These are phyloP conservation scores for Picathartes gymnocephalus DNA, from an alignment of 2,113 vertebrate genomes.

Conservation along the genomic window DNA sequence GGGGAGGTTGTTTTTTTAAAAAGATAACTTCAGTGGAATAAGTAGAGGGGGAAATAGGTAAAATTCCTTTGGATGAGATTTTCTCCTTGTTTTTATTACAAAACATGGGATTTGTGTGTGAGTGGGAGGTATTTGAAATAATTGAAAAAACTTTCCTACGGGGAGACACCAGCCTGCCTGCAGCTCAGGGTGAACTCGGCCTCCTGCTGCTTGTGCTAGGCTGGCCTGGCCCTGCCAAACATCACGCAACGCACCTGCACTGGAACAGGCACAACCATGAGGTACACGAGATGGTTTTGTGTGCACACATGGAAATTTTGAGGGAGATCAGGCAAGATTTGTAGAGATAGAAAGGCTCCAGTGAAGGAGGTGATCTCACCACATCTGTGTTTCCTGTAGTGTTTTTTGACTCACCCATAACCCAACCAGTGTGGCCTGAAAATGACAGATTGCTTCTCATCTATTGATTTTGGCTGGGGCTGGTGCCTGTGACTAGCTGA, in stretches of 20 bases:
- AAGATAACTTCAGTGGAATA: not conserved
- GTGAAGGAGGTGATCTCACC: conserved; percentile 31
- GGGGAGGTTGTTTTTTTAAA: not conserved
- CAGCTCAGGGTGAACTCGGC: not conserved
- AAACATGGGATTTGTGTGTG: not conserved
- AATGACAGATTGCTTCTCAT: conserved; percentile 15
- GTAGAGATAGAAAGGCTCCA: conserved; percentile 15
- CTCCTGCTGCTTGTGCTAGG: not conserved
- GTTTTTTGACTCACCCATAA: conserved; percentile 21
- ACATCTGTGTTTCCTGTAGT: not conserved
- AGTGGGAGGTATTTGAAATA: conserved; percentile 18
- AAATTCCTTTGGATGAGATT: conserved; percentile 34
- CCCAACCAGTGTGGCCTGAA: not conserved
- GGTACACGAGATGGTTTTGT: not conserved
- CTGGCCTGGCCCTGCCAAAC: not conserved
- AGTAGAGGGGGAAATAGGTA: conserved; percentile 4
- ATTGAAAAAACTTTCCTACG: not conserved
- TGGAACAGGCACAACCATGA: accelerated
- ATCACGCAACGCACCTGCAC: accelerated
- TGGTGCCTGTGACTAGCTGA: not conserved
- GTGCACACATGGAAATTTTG: not conserved
- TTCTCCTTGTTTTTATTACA: conserved; percentile 23
- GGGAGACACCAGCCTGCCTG: not conserved
- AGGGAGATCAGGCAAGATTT: not conserved
- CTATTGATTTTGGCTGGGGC: conserved; percentile 27